Evolutionary conservation across 1,140 invertebrate genomes (phyloP), one percentile per base, ranked within the genome.

Genomic region (Chironomus tepperi): DNA sequence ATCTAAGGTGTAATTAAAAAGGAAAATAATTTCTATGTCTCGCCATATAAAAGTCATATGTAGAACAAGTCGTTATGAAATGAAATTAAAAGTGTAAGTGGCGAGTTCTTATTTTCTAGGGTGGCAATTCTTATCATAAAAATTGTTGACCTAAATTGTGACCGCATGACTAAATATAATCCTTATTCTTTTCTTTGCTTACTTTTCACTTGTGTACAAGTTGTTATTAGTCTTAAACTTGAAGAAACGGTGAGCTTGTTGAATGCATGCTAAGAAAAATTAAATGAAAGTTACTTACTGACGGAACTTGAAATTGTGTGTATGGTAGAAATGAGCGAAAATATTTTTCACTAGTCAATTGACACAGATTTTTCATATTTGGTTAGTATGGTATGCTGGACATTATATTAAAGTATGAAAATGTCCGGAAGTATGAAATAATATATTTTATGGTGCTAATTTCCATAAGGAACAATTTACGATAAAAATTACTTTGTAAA

Each of bases 171-270:
- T 16, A 16, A 21, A 70, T 70, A 9, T 10, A 19, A 1, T 57
- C 47, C 9, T 70, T 19, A 12, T 67, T 67, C n/a, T n/a, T 67
- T 18, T 67, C 64, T 67, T 18, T 67, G 7, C 64, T 67, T 18
- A 18, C 65, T 19, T 16, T 70, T 70, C 18, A 21, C 65, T 57
- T 57, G 18, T 34, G 65, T 18, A 18, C 65, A 70, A 18, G 10
- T 16, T 70, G 18, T 70, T 70, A 70, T 70, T 70, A 70, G 65
- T 70, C 65, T 70, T 70, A 70, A 70, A 70, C 65, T 70, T 70
- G 65, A 70, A 57, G 65, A 70, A 70, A 70, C 9, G 12, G 47
- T 12, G 47, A 57, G 47, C 47, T 57, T 57, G 47, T 57, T 57
- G 47, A 57, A 57, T 57, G 47, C 47, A 57, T 57, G 47, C 15